Percentiles rank a stretch among this genome's conserved stretches.
Conservation (phyloP, 1,140 invertebrate genomes). For the Trinorchestia longiramus region DNA sequence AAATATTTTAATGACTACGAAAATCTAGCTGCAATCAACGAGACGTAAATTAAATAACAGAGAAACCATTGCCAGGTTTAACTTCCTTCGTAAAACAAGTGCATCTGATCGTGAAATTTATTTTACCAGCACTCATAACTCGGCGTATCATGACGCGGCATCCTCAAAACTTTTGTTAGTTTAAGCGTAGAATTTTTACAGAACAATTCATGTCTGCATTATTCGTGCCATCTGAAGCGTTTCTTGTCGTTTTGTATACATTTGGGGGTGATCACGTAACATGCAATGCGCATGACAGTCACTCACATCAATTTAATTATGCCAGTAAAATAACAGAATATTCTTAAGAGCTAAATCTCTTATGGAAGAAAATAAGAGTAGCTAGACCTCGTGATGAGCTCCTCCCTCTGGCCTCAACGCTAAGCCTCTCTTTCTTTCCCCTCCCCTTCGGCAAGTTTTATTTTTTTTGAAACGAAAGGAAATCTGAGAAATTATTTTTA, state of each 20-base stretch:
- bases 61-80: background rate
- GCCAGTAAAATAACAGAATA: background rate
- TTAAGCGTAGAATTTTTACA: background rate
- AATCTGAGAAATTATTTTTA: background rate
- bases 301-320: background rate
- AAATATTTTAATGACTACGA: too few species aligned
- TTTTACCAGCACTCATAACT: background rate
- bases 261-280: background rate
- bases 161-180: background rate
- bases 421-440: background rate
- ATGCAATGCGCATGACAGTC: background rate
- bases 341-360: background rate
- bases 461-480: background rate
- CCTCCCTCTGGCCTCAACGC: too few species aligned
- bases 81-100: background rate
- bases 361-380: background rate
- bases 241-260: background rate
- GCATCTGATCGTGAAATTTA: background rate
- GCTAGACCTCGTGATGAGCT: too few species aligned
- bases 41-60: too few species aligned
- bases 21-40: too few species aligned
- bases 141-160: background rate
- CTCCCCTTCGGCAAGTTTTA: background rate
- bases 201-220: background rate
- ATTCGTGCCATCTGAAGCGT: background rate